Evolutionary conservation across 1,140 invertebrate genomes (phyloP).

Genomic region (Helicoverpa zea): DNA sequence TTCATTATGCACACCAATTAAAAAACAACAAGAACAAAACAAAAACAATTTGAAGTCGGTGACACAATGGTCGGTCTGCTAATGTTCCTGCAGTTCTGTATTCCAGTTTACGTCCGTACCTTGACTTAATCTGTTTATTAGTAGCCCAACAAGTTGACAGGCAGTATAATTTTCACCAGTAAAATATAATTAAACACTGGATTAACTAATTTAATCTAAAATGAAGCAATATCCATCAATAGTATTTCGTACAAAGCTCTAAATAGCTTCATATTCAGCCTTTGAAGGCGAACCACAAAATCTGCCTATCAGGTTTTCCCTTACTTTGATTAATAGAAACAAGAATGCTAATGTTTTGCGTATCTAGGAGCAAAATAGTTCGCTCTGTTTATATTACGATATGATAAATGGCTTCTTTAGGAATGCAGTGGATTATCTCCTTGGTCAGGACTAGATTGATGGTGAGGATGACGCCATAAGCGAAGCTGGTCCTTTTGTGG

Average conservation of each 20-base stretch:
- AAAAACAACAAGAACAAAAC: too few species aligned
- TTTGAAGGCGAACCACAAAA: slow-evolving; percentile 54
- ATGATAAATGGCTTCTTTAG: slow-evolving; percentile 39
- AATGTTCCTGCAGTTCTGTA: too few species aligned
- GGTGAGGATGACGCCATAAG: slow-evolving; percentile 29
- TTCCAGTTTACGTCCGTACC: too few species aligned
- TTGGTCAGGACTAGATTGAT: slow-evolving; percentile 22
- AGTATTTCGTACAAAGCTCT: slow-evolving; percentile 3
- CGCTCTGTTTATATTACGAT: slow-evolving; percentile 47
- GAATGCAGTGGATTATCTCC: slow-evolving; percentile 42
- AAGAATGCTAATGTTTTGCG: slow-evolving; percentile 47
- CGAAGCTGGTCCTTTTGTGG: not conserved
- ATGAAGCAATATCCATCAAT: slow-evolving; percentile 3
- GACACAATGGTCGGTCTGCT: too few species aligned
- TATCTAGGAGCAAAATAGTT: slow-evolving; percentile 44
- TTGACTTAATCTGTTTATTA: too few species aligned
- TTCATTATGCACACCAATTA: too few species aligned
- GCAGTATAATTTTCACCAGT: too few species aligned
- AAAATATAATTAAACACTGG: too few species aligned
- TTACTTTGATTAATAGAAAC: slow-evolving; percentile 52
- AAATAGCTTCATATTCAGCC: slow-evolving; percentile 43
- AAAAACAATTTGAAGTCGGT: too few species aligned
- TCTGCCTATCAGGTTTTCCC: slow-evolving; percentile 45
- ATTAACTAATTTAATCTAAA: not conserved
- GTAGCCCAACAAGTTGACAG: too few species aligned